Base-by-base conservation (phyloP, 1,140 invertebrate genomes). In the Diploscapter pachys region DNA sequence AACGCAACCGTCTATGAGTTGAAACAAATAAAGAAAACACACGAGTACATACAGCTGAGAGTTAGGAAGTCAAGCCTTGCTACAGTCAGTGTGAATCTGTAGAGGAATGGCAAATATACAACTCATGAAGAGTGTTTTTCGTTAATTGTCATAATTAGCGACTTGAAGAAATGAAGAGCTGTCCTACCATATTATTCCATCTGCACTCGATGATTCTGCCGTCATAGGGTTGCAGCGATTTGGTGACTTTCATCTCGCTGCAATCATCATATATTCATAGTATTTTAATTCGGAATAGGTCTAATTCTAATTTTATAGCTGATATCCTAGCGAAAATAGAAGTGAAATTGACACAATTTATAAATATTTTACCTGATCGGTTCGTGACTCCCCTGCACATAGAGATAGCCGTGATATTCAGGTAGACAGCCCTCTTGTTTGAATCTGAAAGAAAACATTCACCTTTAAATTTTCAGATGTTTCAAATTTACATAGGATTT, bases 171-270 rank as follows among this genome's bases (percentile, higher is more conserved):
- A 31, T 31, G 31, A 31, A 31, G 31, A 31, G 31, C 31, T 31
- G 31, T 31, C 31, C 31, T 31, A 31, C 31, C 31, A 31, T 31
- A 31, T 31, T 31, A n/a, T 68, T 83, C 75, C 80, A 89, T 81
- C 91, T 92, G 86, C 97, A 99, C 88, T 99, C 97, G 57, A 99
- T 91, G 64, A 99, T 99, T 87, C 96, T 96, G 79, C 92, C 92
- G 86, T 99, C 89, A 57, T 94, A 87, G 63, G 92, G 89, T 77
- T 91, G 91, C 0, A 96, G 82, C 1, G 89, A 88, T 86, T 93
- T 94, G 3, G 85, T 89, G 49, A 87, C 84, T 77, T 92, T 93
- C 83, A 97, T 94, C 63, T 85, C 82, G 3, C 86, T 31, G 31
- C 31, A 31, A 31, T 31, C 31, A 31, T 31, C 31, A 31, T 31